Conservation (phyloP, 2,888 invertebrate species). For the Meiosimyza platycephala region DNA sequence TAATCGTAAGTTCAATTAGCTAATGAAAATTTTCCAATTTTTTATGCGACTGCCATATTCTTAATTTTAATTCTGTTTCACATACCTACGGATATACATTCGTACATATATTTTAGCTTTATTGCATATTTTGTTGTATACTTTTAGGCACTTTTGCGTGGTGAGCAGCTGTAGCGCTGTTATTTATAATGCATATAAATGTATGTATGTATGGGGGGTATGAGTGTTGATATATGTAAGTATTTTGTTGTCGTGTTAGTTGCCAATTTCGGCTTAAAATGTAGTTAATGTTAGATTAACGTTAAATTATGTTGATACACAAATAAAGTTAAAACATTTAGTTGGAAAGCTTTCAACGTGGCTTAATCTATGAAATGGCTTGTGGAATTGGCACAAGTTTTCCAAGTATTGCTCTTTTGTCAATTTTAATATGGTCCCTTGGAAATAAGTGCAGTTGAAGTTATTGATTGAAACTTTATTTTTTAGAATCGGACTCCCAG, state of each 20-base stretch:
- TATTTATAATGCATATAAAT: slow-evolving; percentile 52
- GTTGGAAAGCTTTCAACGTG: too few relatives aligned
- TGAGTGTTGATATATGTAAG: neutral
- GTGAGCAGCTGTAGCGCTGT: slow-evolving; percentile 47
- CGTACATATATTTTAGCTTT: neutral
- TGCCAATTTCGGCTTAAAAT: slow-evolving; percentile 15
- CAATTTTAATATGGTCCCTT: too few relatives aligned
- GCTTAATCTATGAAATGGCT: too few relatives aligned
- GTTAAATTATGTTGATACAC: neutral
- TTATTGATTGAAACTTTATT: too few relatives aligned
- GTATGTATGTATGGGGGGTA: neutral
- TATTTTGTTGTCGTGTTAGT: slow-evolving; percentile 6
- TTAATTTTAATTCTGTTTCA: neutral
- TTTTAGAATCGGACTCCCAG: too few relatives aligned
- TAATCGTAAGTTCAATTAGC: slow-evolving; percentile 58
- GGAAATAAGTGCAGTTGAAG: too few relatives aligned
- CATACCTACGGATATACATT: neutral
- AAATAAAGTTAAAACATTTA: too few relatives aligned
- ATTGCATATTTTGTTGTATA: slow-evolving; percentile 38
- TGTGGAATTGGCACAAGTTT: too few relatives aligned
- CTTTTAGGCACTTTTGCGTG: slow-evolving; percentile 46
- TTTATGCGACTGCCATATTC: slow-evolving; percentile 1
- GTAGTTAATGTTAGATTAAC: slow-evolving; percentile 27
- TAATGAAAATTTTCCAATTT: slow-evolving; percentile 63
- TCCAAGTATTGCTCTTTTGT: too few relatives aligned